Conservation (phyloP, 1,140 invertebrate species). For the Helicoverpa armigera region DNA sequence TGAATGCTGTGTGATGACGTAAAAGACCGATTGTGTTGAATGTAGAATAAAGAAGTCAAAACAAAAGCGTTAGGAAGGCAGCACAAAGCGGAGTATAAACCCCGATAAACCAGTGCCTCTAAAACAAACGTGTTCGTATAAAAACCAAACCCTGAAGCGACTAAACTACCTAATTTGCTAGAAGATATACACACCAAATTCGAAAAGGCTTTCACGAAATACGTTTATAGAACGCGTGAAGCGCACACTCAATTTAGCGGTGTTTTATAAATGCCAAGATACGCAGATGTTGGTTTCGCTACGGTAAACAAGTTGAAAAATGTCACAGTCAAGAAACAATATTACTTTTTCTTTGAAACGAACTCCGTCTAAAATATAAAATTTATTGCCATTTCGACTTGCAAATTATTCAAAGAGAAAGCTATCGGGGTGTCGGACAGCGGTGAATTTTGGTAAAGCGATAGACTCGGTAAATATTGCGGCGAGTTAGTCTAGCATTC, state of each 20-base stretch:
- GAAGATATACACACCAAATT: conserved; percentile 23
- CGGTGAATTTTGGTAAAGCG: neutral
- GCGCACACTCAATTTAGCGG: conserved; percentile 34
- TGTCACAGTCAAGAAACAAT: conserved; percentile 45
- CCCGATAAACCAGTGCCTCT: neutral
- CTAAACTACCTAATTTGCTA: conserved; percentile 17
- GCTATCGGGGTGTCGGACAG: conserved; percentile 7
- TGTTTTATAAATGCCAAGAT: conserved; percentile 41
- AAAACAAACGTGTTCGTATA: conserved; percentile 13
- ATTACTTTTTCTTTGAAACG: conserved; percentile 49
- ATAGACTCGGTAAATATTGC: conserved; percentile 12
- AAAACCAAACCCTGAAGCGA: neutral
- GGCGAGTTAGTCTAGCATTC: conserved; percentile 7
- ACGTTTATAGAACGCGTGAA: conserved; percentile 33
- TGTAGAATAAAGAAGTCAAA: neutral
- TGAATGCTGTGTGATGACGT: too few relatives aligned
- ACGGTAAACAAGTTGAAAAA: conserved; percentile 47
- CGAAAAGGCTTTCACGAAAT: conserved; percentile 11
- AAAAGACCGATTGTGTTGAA: neutral
- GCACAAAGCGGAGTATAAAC: neutral
- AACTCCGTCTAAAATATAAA: conserved; percentile 47
- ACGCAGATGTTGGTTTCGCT: conserved; percentile 31
- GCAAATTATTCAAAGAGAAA: conserved; percentile 46
- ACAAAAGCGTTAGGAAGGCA: too few relatives aligned
- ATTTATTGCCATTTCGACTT: conserved; percentile 41